Percentiles rank a stretch among this genome's conserved stretches.
phyloP scores from a whole-genome alignment of 2,113 vertebrate species.

The Vidua chalybeata region DNA sequence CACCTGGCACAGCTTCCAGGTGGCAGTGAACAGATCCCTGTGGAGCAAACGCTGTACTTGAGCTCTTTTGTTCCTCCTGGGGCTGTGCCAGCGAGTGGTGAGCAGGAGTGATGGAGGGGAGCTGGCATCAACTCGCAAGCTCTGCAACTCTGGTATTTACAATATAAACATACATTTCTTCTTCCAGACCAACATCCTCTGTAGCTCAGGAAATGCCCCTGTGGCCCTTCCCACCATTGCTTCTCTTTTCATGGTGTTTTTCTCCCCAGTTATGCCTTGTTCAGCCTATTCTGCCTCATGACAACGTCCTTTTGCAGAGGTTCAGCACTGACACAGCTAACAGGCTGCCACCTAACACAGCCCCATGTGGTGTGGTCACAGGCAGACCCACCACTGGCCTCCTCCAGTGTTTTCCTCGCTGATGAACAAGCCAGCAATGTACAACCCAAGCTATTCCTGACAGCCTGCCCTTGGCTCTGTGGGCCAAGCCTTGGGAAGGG shows the following conservation, averaged over 20 bases:
- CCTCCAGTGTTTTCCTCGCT: not conserved
- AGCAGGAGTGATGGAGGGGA: not conserved
- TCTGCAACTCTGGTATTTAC: not conserved
- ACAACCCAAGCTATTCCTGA: not conserved
- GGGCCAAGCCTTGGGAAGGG: not conserved
- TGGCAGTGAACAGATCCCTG: not conserved
- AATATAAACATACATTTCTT: not conserved
- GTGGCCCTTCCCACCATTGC: not conserved
- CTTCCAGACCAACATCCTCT: not conserved
- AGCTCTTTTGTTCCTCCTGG: not conserved
- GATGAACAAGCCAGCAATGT: not conserved
- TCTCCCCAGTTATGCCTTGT: not conserved
- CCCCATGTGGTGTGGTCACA: not conserved
- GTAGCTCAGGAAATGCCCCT: not conserved
- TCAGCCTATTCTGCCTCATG: not conserved
- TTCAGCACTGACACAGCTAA: not conserved
- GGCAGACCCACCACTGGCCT: not conserved
- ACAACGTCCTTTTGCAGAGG: not conserved
- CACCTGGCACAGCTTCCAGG: not conserved
- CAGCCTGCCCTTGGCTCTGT: not conserved
- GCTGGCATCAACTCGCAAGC: not conserved
- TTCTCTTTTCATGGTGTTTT: not conserved
- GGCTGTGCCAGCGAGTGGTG: not conserved
- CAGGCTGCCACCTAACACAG: not conserved
- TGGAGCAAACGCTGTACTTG: rapidly evolving